Base-by-base conservation (phyloP, 2,113 vertebrate genomes). In the Reinhardtius hippoglossoides region DNA sequence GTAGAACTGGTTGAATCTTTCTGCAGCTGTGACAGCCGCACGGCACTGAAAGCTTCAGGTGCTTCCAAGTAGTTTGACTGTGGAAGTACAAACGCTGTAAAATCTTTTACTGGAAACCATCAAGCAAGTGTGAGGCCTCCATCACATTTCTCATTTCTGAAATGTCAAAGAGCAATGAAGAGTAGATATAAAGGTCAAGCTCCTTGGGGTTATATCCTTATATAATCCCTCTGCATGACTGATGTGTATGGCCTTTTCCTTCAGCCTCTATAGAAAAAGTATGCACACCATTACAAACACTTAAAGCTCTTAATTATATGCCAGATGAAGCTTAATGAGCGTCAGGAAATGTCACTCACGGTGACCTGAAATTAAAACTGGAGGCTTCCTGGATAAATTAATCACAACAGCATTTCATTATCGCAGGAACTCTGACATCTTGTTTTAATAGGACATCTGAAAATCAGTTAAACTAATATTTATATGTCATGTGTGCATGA, bases 91-190 rank as follows among this genome's bases (percentile, higher is more conserved):
- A 73, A 57, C 9, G 21, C 18, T 63, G 6, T 66, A 9, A 58
- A 71, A 56, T 58, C 27, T 75, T 55, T 79, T 79, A 78, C 69
- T 81, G 52, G 50, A 15, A 88, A 78, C 70, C 79, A 82, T 82
- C 40, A 85, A 85, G 64, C 59, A 87, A 69, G 71, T 67, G 56
- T 58, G 42, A 74, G 37, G 60, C 72, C 35, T 64, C 76, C 61
- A 75, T 90, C 83, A 73, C 74, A 60, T 87, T 83, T 80, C 55
- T 50, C 61, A 63, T 82, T 82, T 80, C 37, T 76, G 64, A 91
- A 92, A 92, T 92, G 80, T 92, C 88, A 92, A 87, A 90, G 78
- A 88, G 84, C 76, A 78, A 81, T 71, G 46, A 76, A 84, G 71
- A 85, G 78, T 50, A 15, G 14, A 79, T 48, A 55, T 82, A 91